Percentiles rank a stretch among this genome's conserved stretches.
These are phyloP conservation scores for Anthopleura xanthogrammica DNA, from an alignment of 92 coral and sea anemone genomes.

Conservation along the genomic window DNA sequence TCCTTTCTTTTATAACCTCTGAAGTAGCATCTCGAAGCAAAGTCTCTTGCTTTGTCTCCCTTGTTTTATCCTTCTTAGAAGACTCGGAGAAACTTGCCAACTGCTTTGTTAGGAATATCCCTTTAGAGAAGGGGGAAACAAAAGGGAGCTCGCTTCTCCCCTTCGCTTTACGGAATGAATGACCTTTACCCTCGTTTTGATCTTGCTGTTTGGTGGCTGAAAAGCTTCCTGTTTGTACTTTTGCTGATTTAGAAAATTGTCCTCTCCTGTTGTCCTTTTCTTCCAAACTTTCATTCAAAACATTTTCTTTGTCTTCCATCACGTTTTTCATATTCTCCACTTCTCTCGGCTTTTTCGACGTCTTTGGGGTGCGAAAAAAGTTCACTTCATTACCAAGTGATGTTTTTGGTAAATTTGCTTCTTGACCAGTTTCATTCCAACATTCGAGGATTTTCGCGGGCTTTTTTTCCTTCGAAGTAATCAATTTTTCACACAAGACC, in stretches of 20 bases:
- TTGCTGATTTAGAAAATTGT: neutral
- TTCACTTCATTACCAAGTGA: neutral
- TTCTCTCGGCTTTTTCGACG: neutral
- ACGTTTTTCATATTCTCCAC: neutral
- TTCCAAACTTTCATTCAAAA: neutral
- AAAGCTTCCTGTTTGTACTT: neutral
- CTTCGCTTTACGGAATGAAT: neutral
- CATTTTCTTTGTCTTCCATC: neutral
- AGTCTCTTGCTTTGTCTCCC: neutral
- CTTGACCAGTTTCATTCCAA: neutral
- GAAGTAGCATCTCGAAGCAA: neutral
- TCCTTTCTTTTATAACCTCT: neutral
- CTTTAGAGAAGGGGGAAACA: conserved; percentile 33
- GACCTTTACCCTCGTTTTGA: neutral
- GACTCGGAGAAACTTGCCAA: neutral
- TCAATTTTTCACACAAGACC: conserved; percentile 42
- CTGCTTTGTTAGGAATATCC: neutral
- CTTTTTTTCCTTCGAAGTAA: conserved; percentile 20
- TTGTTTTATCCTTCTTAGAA: neutral
- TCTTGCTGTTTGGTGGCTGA: neutral
- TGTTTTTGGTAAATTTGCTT: neutral
- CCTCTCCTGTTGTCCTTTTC: neutral
- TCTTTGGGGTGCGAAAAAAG: neutral
- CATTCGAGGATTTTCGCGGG: neutral
- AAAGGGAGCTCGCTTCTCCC: neutral